Conservation (phyloP, 2,113 vertebrate species). For the Phyllostomus discolor region DNA sequence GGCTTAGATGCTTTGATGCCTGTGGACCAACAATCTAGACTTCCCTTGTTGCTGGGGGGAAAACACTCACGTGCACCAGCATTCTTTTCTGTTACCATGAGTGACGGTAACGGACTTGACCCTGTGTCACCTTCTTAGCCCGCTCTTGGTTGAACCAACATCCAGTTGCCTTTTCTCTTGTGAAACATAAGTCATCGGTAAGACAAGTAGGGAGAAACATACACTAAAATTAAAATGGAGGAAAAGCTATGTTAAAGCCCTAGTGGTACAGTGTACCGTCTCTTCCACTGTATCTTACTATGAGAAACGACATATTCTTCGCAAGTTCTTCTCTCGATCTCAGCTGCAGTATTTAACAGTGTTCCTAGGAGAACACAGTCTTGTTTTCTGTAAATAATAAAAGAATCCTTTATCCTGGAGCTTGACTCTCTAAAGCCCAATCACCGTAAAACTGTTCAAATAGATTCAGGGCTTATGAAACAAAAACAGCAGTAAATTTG, state of each 20-base stretch:
- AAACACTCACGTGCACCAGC: background rate
- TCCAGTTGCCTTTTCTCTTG: background rate
- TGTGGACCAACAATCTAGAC: background rate
- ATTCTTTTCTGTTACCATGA: background rate
- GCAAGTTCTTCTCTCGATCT: background rate
- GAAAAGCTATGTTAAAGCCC: background rate
- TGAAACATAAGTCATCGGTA: background rate
- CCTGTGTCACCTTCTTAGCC: background rate
- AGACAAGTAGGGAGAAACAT: background rate
- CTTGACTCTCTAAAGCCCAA: background rate
- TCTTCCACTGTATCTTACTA: background rate
- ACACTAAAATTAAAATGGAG: background rate
- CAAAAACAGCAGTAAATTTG: background rate
- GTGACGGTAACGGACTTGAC: background rate
- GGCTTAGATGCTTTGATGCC: background rate
- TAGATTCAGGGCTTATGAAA: background rate
- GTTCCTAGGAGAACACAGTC: background rate
- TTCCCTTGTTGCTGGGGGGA: background rate
- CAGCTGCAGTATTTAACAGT: background rate
- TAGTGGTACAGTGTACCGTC: background rate
- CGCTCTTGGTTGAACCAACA: background rate
- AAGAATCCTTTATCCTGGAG: background rate
- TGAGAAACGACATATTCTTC: background rate
- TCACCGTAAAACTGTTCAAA: background rate
- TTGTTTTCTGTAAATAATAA: background rate